These are phyloP conservation scores for Axinella damicornis DNA, from an alignment of 37 sponge, comb jelly and placozoan genomes.

Conservation along the genomic window DNA sequence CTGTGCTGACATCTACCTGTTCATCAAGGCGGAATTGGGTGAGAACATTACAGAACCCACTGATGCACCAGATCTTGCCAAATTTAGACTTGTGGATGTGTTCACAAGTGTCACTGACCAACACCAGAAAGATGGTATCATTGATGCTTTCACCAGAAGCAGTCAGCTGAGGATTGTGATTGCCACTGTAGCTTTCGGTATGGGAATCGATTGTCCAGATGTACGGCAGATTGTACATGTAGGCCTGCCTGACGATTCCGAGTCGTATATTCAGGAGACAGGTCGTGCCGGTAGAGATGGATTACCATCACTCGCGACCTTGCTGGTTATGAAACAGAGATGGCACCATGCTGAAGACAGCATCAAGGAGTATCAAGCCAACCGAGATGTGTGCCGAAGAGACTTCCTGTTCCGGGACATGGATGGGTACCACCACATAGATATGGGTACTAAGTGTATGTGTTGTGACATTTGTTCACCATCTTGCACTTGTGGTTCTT, in stretches of 20 bases:
- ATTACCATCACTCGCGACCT: background rate
- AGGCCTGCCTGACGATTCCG: constrained; percentile 36
- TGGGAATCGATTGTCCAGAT: constrained; percentile 56
- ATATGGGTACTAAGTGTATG: constrained; percentile 8
- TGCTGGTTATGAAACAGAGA: constrained; percentile 10
- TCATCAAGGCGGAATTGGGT: background rate
- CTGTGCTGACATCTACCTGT: constrained; percentile 23
- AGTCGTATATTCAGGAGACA: constrained; percentile 41
- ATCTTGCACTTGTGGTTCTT: background rate
- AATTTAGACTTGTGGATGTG: constrained; percentile 65
- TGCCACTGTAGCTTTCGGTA: constrained; percentile 60
- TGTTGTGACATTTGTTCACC: constrained; percentile 19
- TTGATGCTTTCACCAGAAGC: constrained; percentile 18
- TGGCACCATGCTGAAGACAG: background rate
- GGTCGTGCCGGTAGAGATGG: constrained; percentile 47
- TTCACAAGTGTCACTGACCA: constrained; percentile 53
- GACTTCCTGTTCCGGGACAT: constrained; percentile 13
- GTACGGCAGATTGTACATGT: constrained; percentile 31
- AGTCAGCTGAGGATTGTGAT: constrained; percentile 36
- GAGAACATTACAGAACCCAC: constrained; percentile 17
- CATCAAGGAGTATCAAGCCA: constrained; percentile 13
- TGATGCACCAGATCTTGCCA: constrained; percentile 39
- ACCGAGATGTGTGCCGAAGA: constrained; percentile 18
- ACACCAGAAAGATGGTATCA: constrained; percentile 14
- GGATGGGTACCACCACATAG: background rate